A percentile compares a stretch with the other conserved stretches of the same genome.
Conservation (phyloP, 1,140 invertebrate genomes). For the Drosophila mauritiana region DNA sequence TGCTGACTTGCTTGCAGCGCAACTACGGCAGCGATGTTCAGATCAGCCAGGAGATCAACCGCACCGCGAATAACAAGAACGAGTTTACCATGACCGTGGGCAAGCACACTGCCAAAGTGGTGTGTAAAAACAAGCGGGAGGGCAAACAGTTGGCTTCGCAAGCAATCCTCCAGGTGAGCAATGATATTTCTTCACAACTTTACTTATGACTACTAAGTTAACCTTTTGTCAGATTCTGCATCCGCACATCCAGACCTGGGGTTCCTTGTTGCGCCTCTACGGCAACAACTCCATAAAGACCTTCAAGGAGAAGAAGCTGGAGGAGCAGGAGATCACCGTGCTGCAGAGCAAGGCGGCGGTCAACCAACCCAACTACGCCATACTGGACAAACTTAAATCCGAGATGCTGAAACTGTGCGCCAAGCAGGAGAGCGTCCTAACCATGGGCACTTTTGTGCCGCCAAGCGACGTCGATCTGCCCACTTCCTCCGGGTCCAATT, state of each 20-base stretch:
- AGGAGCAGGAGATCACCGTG: constrained; percentile 97
- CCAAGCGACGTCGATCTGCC: constrained; percentile 88
- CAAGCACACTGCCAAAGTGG: constrained; percentile 94
- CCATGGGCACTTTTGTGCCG: constrained; percentile 90
- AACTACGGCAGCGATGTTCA: constrained; percentile 97
- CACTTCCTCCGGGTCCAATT: constrained; percentile 88
- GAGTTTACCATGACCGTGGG: constrained; percentile 98
- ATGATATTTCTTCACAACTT: background rate
- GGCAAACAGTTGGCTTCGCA: constrained; percentile 99
- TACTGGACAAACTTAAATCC: constrained; percentile 94
- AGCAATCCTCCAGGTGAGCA: constrained; percentile 92
- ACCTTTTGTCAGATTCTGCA: constrained; percentile 88
- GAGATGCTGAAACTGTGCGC: constrained; percentile 94
- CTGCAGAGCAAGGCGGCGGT: constrained; percentile 95
- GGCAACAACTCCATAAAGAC: constrained; percentile 96
- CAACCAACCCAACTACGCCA: constrained; percentile 97
- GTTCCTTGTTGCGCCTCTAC: constrained; percentile 96
- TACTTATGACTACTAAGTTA: background rate
- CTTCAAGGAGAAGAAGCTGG: constrained; percentile 96
- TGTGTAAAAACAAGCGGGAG: constrained; percentile 97
- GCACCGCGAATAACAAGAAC: constrained; percentile 95
- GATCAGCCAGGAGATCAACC: constrained; percentile 94
- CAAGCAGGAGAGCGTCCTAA: constrained; percentile 88
- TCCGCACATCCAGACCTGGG: constrained; percentile 97
- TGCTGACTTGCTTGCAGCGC: constrained; percentile 95